These are phyloP conservation scores for Nebria ingens DNA, from an alignment of 1,140 invertebrate species.

Conservation along the genomic window DNA sequence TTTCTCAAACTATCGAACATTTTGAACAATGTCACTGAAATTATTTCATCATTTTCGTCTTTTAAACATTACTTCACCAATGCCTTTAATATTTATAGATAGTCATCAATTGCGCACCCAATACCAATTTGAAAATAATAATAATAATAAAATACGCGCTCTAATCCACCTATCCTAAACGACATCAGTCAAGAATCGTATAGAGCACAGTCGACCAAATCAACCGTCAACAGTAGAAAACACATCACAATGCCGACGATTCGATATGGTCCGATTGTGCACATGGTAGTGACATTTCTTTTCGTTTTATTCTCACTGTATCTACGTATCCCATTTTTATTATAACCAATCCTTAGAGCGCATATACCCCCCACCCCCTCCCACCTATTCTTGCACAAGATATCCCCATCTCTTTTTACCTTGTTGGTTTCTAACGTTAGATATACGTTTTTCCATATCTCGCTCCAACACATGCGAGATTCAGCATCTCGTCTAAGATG, in stretches of 20 bases:
- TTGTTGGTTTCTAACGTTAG: not conserved
- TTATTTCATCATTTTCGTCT: too few relatives aligned
- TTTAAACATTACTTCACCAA: not conserved
- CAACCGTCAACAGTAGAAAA: constrained; percentile 11
- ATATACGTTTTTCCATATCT: not conserved
- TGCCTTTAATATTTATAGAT: constrained; percentile 19
- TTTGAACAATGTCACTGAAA: too few relatives aligned
- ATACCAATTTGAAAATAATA: too few relatives aligned
- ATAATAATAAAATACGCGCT: too few relatives aligned
- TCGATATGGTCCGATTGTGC: not conserved
- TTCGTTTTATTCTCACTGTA: constrained; percentile 30
- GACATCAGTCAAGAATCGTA: constrained; percentile 25
- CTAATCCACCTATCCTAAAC: too few relatives aligned
- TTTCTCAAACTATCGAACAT: too few relatives aligned
- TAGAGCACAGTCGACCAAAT: constrained; percentile 18
- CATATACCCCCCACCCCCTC: not conserved
- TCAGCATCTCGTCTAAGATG: not conserved
- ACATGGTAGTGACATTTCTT: constrained; percentile 27
- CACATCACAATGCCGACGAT: too few relatives aligned
- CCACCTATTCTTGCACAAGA: not conserved
- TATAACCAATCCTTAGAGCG: constrained; percentile 28
- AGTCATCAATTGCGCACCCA: too few relatives aligned
- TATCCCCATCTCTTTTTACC: not conserved
- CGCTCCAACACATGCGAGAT: not conserved
- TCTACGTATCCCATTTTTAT: constrained; percentile 33